Conservation (phyloP, 2,113 vertebrate genomes). For the Rhagologus leucostigma region DNA sequence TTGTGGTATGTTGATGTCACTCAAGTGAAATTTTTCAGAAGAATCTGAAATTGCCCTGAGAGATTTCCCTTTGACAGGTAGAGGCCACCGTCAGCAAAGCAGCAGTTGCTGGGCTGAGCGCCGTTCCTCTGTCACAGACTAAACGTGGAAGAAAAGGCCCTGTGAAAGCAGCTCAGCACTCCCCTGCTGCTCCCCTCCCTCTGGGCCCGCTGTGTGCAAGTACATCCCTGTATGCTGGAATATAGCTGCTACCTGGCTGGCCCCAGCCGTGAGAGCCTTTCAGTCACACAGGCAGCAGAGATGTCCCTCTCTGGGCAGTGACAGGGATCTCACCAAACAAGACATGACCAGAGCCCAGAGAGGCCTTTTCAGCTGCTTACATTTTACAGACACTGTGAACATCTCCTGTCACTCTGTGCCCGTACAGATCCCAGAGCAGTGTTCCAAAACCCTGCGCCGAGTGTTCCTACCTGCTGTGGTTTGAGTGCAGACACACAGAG, state of each 20-base stretch:
- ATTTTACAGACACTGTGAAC: background rate
- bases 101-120: background rate
- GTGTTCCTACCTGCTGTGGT: background rate
- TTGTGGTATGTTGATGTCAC: background rate
- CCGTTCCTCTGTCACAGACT: background rate
- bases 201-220: background rate
- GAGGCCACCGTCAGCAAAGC: background rate
- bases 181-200: background rate
- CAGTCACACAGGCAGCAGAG: background rate
- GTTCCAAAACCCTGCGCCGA: rapidly evolving
- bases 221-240: rapidly evolving
- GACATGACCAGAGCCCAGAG: background rate
- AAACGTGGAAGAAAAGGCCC: rapidly evolving
- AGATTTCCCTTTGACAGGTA: background rate
- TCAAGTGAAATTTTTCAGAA: background rate
- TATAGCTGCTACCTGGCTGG: rapidly evolving
- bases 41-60: background rate
- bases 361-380: background rate
- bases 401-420: background rate
- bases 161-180: background rate
- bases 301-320: background rate
- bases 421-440: background rate
- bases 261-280: background rate
- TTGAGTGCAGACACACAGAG: background rate
- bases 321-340: background rate